Percentiles rank a stretch among this genome's conserved stretches.
Conservation (phyloP, 2,113 vertebrate species). For the Amia ocellicauda region DNA sequence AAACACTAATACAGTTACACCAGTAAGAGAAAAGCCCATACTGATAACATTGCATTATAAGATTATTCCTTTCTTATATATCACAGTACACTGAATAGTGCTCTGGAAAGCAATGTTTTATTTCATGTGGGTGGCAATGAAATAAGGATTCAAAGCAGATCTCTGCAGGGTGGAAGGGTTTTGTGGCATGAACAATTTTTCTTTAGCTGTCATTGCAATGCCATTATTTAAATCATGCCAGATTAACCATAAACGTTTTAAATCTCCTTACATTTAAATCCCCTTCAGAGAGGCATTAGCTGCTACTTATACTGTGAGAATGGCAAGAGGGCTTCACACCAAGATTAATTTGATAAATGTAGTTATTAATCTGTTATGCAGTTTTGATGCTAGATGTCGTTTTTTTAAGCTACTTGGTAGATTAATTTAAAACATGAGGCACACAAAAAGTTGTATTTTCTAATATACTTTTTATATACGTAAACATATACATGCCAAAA, state of each 20-base stretch:
- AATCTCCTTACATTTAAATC: slow-evolving; percentile 56
- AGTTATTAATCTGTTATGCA: background rate
- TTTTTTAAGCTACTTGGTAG: no score
- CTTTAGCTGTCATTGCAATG: slow-evolving; percentile 30
- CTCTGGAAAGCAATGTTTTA: no score
- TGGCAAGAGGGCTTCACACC: background rate
- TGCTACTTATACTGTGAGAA: slow-evolving; percentile 53
- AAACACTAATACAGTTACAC: no score
- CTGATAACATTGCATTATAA: no score
- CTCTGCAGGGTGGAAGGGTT: no score
- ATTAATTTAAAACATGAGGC: background rate
- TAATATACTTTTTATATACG: background rate
- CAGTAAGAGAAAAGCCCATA: no score
- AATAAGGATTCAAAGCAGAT: no score
- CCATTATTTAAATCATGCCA: slow-evolving; percentile 50
- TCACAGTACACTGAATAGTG: no score
- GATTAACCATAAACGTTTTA: slow-evolving; percentile 55
- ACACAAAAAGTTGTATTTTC: background rate
- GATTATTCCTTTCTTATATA: no score
- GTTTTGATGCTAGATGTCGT: background rate
- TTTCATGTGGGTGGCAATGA: no score
- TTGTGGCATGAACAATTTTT: no score
- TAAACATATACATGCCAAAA: slow-evolving; percentile 36
- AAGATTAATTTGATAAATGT: background rate
- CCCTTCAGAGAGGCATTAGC: slow-evolving; percentile 46